Percentiles rank a stretch among this genome's conserved stretches.
Conservation (phyloP, 2,113 vertebrate species). For the Sturnira hondurensis region DNA sequence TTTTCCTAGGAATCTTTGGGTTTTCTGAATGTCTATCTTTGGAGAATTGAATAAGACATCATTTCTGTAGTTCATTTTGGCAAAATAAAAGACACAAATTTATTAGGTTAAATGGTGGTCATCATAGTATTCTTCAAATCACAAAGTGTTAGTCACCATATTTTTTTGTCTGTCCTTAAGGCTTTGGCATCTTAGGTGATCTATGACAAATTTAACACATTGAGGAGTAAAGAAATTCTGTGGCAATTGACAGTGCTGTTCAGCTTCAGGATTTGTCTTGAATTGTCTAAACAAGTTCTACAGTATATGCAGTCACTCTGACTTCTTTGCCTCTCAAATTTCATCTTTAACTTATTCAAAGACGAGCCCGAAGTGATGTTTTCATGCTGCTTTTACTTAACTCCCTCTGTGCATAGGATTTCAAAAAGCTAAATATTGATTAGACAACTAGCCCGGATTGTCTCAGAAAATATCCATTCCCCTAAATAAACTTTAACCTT, state of each 20-base stretch:
- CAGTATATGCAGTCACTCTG: not conserved
- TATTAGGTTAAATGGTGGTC: not conserved
- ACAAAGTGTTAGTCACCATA: not conserved
- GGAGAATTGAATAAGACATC: not conserved
- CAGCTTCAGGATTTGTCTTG: not conserved
- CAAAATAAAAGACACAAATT: not conserved
- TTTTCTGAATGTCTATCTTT: not conserved
- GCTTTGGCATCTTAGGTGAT: not conserved
- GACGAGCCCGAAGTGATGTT: not conserved
- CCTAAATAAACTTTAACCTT: conserved; percentile 20
- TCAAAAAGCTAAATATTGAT: conserved; percentile 37
- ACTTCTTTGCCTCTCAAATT: not conserved
- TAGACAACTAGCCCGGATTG: not conserved
- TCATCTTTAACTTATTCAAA: conserved; percentile 20
- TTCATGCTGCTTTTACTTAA: not conserved
- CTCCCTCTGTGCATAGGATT: not conserved
- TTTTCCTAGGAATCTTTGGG: not conserved
- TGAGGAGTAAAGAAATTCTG: not conserved
- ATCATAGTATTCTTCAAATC: not conserved
- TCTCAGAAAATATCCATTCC: conserved; percentile 36
- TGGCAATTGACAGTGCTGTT: not conserved
- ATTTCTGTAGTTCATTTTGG: not conserved
- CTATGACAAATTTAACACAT: not conserved
- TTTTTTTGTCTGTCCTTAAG: not conserved
- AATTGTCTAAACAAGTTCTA: not conserved